Percentiles rank a stretch among this genome's conserved stretches.
Evolutionary conservation across 1,140 invertebrate species (phyloP).

Genomic region (Babylonia areolata): DNA sequence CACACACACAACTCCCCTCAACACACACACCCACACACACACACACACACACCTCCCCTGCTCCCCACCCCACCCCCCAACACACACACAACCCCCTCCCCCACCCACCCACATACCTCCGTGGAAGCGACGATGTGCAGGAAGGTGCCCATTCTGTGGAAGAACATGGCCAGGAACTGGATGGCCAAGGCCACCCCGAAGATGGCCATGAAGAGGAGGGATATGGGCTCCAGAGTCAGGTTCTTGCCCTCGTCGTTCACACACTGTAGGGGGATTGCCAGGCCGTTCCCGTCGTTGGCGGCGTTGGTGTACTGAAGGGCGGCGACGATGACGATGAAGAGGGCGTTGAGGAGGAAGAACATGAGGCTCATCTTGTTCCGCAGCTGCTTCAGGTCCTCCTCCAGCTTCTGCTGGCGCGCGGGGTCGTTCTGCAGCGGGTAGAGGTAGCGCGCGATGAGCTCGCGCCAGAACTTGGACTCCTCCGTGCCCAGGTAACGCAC

Average conservation of each 20-base stretch:
- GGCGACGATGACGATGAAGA: conserved; percentile 72
- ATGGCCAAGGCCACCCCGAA: conserved; percentile 97
- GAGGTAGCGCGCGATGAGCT: conserved; percentile 69
- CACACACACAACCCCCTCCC: background rate
- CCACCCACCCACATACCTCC: conserved; percentile 76
- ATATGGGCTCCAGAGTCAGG: conserved; percentile 89
- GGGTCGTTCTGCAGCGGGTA: conserved; percentile 65
- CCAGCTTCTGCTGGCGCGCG: conserved; percentile 71
- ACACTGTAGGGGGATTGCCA: conserved; percentile 65
- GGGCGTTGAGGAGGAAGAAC: conserved; percentile 72
- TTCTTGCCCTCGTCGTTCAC: conserved; percentile 51
- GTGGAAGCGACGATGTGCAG: conserved; percentile 98
- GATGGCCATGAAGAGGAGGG: conserved; percentile 98
- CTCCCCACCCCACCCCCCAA: background rate
- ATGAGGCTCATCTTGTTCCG: conserved; percentile 85
- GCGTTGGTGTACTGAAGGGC: conserved; percentile 75
- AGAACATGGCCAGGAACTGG: conserved; percentile 98
- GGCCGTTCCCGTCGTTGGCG: conserved; percentile 50
- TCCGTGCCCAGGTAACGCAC: conserved; percentile 82
- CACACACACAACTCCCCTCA: no score
- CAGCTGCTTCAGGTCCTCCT: conserved; percentile 91
- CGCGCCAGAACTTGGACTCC: conserved; percentile 68
- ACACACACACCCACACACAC: background rate
- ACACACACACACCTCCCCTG: background rate
- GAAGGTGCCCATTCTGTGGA: conserved; percentile 98